Evolutionary conservation across 2,888 invertebrate genomes (phyloP).

Genomic region (Neoascia interrupta): DNA sequence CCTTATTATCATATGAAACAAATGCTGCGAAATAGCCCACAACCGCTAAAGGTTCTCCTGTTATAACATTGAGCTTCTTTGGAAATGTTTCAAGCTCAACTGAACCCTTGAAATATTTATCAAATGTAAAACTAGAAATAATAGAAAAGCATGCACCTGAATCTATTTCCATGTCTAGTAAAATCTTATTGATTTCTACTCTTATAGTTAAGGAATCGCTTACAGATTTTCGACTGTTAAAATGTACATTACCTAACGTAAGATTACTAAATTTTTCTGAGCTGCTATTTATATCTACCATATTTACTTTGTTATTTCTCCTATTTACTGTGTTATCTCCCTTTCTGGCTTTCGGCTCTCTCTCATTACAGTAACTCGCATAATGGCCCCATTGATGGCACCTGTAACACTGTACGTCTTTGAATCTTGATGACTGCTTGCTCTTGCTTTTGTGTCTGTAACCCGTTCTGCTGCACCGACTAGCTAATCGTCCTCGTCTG

Average conservation of each 20-base stretch:
- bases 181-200: too few relatives aligned
- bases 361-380: not conserved
- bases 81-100: not conserved
- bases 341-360: too few relatives aligned
- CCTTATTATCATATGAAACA: slow-evolving; percentile 1
- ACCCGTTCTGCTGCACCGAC: too few relatives aligned
- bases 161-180: slow-evolving; percentile 22
- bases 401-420: not conserved
- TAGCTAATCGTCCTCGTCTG: too few relatives aligned
- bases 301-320: too few relatives aligned
- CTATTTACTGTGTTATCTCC: too few relatives aligned
- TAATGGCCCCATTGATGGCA: slow-evolving; percentile 6
- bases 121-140: slow-evolving; percentile 9
- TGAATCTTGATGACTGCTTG: too few relatives aligned
- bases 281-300: too few relatives aligned
- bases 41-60: slow-evolving; percentile 15
- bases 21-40: slow-evolving; percentile 21
- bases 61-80: slow-evolving; percentile 15
- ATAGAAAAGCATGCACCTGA: slow-evolving; percentile 29
- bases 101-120: slow-evolving; percentile 8
- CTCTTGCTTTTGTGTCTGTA: not conserved
- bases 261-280: too few relatives aligned
- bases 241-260: too few relatives aligned
- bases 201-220: too few relatives aligned
- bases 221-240: too few relatives aligned